These are phyloP conservation scores for Cyclophora punctaria DNA, from an alignment of 2,888 invertebrate species.

Conservation along the genomic window DNA sequence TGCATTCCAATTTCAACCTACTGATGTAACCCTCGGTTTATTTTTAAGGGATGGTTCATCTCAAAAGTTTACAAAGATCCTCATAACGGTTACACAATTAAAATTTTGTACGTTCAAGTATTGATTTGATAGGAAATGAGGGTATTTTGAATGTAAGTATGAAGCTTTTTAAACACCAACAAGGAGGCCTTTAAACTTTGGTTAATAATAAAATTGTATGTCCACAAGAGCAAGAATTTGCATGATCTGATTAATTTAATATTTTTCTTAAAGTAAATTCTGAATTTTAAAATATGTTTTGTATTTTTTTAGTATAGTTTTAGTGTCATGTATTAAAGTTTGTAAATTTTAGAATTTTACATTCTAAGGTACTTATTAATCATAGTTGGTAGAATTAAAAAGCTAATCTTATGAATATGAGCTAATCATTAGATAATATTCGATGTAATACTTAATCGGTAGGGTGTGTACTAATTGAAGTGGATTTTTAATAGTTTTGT, in stretches of 20 bases:
- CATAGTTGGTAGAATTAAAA: constrained; percentile 28
- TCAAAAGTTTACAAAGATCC: constrained; percentile 70
- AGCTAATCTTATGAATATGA: constrained; percentile 73
- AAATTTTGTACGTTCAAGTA: constrained; percentile 9
- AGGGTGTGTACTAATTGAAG: constrained; percentile 18
- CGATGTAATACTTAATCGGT: constrained; percentile 17
- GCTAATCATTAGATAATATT: constrained; percentile 34
- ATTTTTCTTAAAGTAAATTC: neutral
- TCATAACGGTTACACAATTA: constrained; percentile 2
- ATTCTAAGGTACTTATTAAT: constrained; percentile 6
- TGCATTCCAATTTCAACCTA: constrained; percentile 24
- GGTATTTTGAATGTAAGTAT: constrained; percentile 15
- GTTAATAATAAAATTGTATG: constrained; percentile 8
- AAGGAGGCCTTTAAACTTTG: constrained; percentile 57
- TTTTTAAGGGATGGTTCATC: constrained; percentile 58
- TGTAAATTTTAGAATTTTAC: constrained; percentile 15
- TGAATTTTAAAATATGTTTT: neutral
- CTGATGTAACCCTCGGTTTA: constrained; percentile 51
- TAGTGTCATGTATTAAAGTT: constrained; percentile 15
- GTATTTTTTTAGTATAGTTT: neutral
- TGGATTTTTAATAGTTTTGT: constrained; percentile 13
- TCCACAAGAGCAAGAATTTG: too few species aligned
- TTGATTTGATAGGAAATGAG: constrained; percentile 18
- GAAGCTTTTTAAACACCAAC: constrained; percentile 40
- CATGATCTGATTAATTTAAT: neutral